Evolutionary conservation across 2,797 vertebrate genomes (phyloP), one percentile per base, ranked within the genome.

Genomic region (Lutjanus argentimaculatus): DNA sequence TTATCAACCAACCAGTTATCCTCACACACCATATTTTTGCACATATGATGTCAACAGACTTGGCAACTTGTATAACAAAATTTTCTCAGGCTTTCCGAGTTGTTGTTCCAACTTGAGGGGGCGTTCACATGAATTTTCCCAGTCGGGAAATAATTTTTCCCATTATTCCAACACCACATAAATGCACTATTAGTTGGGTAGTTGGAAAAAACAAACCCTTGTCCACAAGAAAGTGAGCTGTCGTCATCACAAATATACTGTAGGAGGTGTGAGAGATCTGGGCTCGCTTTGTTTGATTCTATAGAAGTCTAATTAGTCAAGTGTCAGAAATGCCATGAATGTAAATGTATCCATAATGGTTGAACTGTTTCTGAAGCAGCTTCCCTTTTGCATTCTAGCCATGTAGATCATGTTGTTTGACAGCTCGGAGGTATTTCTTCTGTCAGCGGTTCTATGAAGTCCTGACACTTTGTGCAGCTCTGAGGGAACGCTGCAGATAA

Each of bases 341-440:
- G 67, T 42, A 74, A 55, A 0, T 62, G 40, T 11, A 25, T 48
- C n/a, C 53, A 19, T 21, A 61, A 61, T 53, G 40, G 56, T 40
- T 53, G 40, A 14, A 55, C 30, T 15, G 62, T 49, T 9, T 51
- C 36, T 43, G n/a, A 64, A 53, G 48, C 25, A 67, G 25, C 43
- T 25, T 72, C 14, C 45, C 2, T 30, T 59, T 64, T 42, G 16
- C 69, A 40, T 53, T 53, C 19, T 53, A 51, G 25, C 17, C 57
- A 69, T 77, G 22, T 51, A 21, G 55, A 30, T 55, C 43, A 21
- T 56, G 12, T 65, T 19, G 8, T 70, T 40, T 61, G 62, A 67
- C 72, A 49, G 76, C 52, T 66, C 19, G 45, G 55, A 74, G 79
- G 43, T 58, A 77, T 82, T 83, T 79, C 61, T 75, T 79, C 55